A percentile compares a stretch with the other conserved stretches of the same genome.
phyloP scores from a whole-genome alignment of 2,888 invertebrate species.

The Tenodera sinensis region DNA sequence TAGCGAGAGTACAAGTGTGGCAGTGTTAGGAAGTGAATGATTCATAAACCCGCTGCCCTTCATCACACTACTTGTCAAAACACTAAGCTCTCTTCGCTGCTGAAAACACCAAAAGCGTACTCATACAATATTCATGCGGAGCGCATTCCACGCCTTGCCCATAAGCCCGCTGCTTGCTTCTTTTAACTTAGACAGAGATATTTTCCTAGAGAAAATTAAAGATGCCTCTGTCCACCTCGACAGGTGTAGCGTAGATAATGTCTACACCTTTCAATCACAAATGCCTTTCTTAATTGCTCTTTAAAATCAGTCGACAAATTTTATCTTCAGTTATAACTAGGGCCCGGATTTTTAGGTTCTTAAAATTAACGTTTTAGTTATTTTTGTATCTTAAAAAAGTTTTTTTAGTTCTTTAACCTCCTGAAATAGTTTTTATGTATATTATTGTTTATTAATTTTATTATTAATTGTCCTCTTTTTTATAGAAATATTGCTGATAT shows the following conservation, averaged over 20 bases:
- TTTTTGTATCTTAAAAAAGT: too few relatives aligned
- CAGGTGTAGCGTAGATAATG: not conserved
- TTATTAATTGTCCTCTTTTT: too few relatives aligned
- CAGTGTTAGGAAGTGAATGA: not conserved
- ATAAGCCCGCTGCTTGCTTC: not conserved
- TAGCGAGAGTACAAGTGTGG: not conserved
- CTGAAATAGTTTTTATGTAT: too few relatives aligned
- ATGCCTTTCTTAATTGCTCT: too few relatives aligned
- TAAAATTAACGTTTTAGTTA: too few relatives aligned
- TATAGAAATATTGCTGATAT: too few relatives aligned
- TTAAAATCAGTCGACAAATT: too few relatives aligned
- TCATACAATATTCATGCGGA: not conserved
- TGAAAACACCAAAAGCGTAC: not conserved
- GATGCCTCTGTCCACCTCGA: not conserved
- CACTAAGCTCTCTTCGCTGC: not conserved
- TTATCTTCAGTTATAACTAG: too few relatives aligned
- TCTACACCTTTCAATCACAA: too few relatives aligned
- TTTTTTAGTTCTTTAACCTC: too few relatives aligned
- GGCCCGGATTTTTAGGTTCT: too few relatives aligned
- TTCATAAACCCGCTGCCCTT: not conserved
- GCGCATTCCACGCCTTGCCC: not conserved
- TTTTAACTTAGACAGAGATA: not conserved
- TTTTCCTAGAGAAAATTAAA: not conserved
- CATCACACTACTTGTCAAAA: not conserved
- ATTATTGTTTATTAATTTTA: too few relatives aligned